Conservation (phyloP, 2,797 vertebrate species). For the Sebastes kiyomatsui region DNA sequence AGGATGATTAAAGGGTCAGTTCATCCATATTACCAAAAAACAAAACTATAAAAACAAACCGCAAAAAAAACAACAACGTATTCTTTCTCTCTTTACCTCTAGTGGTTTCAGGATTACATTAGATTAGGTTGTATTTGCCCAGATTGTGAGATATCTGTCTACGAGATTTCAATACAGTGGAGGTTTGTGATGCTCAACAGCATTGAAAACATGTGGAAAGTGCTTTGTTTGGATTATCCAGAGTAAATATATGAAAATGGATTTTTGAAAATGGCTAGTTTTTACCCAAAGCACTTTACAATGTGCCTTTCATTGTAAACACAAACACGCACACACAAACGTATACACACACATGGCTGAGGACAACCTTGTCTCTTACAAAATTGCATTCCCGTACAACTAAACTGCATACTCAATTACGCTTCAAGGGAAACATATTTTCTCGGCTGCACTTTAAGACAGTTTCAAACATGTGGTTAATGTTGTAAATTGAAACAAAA, state of each 20-base stretch:
- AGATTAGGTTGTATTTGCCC: background rate
- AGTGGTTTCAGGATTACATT: background rate
- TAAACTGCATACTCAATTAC: background rate
- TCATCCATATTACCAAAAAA: background rate
- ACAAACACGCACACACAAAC: background rate
- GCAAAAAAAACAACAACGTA: background rate
- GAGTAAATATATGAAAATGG: background rate
- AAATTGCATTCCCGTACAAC: background rate
- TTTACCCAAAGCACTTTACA: too few relatives aligned
- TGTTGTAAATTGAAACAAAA: too few relatives aligned
- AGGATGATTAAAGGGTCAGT: background rate
- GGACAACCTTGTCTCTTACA: background rate
- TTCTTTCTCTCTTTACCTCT: background rate
- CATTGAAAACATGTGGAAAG: background rate
- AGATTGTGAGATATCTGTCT: background rate
- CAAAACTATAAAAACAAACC: background rate
- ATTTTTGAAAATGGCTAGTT: background rate
- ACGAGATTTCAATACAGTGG: background rate
- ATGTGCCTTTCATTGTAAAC: background rate
- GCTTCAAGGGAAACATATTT: background rate
- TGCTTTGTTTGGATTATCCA: background rate
- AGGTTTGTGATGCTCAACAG: background rate
- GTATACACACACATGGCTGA: background rate
- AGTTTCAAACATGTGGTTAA: too few relatives aligned
- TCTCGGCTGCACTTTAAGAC: too few relatives aligned